A percentile compares a stretch with the other conserved stretches of the same genome.
Conservation (phyloP, 2,888 invertebrate species). For the Aromia moschata region DNA sequence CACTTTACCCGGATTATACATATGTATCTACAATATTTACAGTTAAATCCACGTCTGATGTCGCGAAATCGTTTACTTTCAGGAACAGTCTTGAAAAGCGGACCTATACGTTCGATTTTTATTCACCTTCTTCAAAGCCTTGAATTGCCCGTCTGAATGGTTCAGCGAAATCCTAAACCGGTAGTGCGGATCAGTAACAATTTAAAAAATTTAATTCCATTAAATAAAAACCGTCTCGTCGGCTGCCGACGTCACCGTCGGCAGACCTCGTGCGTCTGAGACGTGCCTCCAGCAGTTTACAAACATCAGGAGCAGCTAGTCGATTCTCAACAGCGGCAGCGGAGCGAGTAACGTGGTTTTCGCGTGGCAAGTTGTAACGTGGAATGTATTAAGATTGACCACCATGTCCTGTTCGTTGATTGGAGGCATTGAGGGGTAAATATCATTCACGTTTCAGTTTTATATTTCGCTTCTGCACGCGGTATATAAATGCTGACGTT, state of each 20-base stretch:
- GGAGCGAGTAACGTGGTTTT: conserved; percentile 17
- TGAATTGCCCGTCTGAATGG: too few species aligned
- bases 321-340: conserved; percentile 8
- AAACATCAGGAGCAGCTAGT: conserved; percentile 11
- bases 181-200: conserved; percentile 5
- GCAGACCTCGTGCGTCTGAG: conserved; percentile 7
- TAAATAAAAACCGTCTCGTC: background rate
- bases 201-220: conserved; percentile 9
- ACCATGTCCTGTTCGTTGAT: conserved; percentile 18
- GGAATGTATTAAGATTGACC: conserved; percentile 24
- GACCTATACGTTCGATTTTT: too few species aligned
- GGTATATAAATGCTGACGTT: too few species aligned
- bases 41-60: too few species aligned
- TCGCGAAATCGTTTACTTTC: too few species aligned
- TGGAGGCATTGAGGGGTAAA: conserved; percentile 31
- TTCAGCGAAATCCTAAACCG: background rate
- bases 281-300: conserved; percentile 28
- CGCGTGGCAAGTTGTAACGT: conserved; percentile 14
- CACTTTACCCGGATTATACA: too few species aligned
- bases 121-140: too few species aligned
- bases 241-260: conserved; percentile 3
- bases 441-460: conserved; percentile 1
- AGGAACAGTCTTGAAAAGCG: too few species aligned
- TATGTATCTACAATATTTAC: too few species aligned
- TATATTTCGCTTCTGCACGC: background rate